phyloP scores from a whole-genome alignment of 2,113 vertebrate species.

The Calcarius ornatus region DNA sequence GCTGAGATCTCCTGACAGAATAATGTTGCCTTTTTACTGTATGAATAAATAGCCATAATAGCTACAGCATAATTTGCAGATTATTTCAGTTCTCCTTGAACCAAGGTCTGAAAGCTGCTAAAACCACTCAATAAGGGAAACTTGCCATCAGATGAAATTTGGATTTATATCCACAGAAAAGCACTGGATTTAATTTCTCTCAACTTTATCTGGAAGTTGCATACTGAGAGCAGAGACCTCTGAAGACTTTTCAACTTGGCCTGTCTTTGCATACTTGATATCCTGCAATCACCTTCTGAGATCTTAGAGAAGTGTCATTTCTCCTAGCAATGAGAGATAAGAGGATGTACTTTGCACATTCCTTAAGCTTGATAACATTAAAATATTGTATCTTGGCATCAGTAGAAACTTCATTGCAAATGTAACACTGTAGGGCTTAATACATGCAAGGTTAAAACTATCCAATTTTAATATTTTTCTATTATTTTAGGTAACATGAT shows the following conservation, averaged over 20 bases:
- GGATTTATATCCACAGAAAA: conserved; percentile 20
- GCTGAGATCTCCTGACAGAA: conserved; percentile 11
- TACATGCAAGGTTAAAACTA: background rate
- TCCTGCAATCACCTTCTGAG: background rate
- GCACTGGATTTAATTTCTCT: conserved; percentile 11
- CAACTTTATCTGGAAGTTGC: conserved; percentile 25
- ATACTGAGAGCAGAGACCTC: background rate
- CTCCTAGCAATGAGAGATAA: conserved; percentile 28
- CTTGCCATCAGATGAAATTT: background rate
- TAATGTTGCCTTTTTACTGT: conserved; percentile 2
- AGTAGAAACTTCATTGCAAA: background rate
- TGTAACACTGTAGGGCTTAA: background rate
- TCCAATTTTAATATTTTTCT: background rate
- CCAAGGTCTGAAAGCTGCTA: conserved; percentile 25
- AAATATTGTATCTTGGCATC: conserved; percentile 15
- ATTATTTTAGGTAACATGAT: background rate
- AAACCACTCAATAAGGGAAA: background rate
- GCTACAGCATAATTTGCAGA: conserved; percentile 38
- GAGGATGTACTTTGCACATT: conserved; percentile 20
- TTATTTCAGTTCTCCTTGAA: conserved; percentile 39
- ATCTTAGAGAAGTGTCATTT: conserved; percentile 7
- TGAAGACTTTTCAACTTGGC: conserved; percentile 6
- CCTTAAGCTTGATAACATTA: conserved; percentile 10
- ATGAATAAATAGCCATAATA: conserved; percentile 40
- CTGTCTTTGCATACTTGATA: conserved; percentile 12